Evolutionary conservation across 2,888 invertebrate genomes (phyloP), one percentile per base, ranked within the genome.

Genomic region (Drosophila merina): DNA sequence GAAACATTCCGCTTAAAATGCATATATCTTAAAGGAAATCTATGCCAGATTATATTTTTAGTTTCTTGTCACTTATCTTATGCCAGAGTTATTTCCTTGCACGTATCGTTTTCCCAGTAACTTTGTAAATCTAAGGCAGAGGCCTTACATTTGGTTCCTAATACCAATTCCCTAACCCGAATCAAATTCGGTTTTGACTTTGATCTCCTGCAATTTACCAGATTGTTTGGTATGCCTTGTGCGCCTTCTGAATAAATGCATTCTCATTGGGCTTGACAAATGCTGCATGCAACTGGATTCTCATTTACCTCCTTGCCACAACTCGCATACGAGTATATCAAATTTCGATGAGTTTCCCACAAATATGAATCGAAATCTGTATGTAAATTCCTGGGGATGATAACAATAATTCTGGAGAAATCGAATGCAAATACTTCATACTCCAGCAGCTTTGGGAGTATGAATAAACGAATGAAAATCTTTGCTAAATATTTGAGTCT

Each of bases 381-480:
- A 40, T 33, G 14, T 36, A 36, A 7, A 44, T 20, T n/a, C 12
- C 30, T 12, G 6, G n/a, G 62, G 8, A 25, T 44, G 25, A 14
- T 26, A 52, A 74, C 57, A 69, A 74, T 70, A 57, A 20, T 36
- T n/a, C 31, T 20, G 20, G 14, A 52, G 52, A 30, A 72, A 64
- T 72, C 64, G 58, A 62, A 73, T 49, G 50, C 55, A 76, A 75
- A 79, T 62, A 49, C 28, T 9, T 51, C 38, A 45, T 51, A 50
- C 51, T 36, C 12, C n/a, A 44, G 9, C 28, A 28, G 26, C 48
- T 9, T 30, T 20, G 49, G 31, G 30, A 10, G 20, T 42, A 42
- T 42, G 49, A 31, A 49, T 33, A 49, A 42, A 42, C 30, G 42
- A 52, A 57, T n/a, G 28, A 12, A 28, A 36, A 30, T 5, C 30